Percentiles rank a stretch among this genome's conserved stretches.
Evolutionary conservation across 2,888 invertebrate genomes (phyloP).

Genomic region (Mythimna ferrago): DNA sequence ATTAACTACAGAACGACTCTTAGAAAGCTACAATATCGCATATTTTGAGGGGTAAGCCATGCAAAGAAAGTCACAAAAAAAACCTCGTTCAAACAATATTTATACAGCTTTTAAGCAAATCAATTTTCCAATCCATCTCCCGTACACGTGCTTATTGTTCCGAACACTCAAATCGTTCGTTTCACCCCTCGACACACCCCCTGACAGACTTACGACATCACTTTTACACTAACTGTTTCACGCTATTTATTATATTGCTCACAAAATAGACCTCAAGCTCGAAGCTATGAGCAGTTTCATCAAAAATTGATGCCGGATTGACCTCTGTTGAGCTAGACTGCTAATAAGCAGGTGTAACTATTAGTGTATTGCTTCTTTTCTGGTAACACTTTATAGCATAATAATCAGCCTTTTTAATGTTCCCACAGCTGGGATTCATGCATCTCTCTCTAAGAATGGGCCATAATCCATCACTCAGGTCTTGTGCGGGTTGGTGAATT

Average conservation of each 20-base stretch:
- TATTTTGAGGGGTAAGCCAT: neutral
- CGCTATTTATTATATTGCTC: conserved; percentile 33
- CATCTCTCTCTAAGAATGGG: too few relatives aligned
- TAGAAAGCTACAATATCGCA: too few relatives aligned
- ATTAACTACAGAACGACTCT: neutral
- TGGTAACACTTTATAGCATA: too few relatives aligned
- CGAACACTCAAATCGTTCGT: conserved; percentile 1
- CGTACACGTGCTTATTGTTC: conserved; percentile 16
- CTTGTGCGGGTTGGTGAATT: too few relatives aligned
- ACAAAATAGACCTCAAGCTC: conserved; percentile 16
- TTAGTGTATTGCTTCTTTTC: too few relatives aligned
- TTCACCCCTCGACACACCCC: conserved; percentile 27
- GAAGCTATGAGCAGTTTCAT: conserved; percentile 17
- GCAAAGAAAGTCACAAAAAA: neutral
- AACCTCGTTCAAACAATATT: neutral
- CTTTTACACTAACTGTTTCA: conserved; percentile 43
- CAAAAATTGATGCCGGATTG: conserved; percentile 29
- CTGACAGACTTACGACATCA: conserved; percentile 46
- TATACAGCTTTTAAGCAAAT: conserved; percentile 11
- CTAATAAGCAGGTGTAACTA: neutral
- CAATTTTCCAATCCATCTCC: neutral
- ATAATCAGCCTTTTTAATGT: too few relatives aligned
- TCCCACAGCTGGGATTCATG: too few relatives aligned
- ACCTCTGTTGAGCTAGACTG: conserved; percentile 10
- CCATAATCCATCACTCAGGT: too few relatives aligned